Base-by-base conservation (phyloP, 2,113 vertebrate genomes). In the Micromys minutus region DNA sequence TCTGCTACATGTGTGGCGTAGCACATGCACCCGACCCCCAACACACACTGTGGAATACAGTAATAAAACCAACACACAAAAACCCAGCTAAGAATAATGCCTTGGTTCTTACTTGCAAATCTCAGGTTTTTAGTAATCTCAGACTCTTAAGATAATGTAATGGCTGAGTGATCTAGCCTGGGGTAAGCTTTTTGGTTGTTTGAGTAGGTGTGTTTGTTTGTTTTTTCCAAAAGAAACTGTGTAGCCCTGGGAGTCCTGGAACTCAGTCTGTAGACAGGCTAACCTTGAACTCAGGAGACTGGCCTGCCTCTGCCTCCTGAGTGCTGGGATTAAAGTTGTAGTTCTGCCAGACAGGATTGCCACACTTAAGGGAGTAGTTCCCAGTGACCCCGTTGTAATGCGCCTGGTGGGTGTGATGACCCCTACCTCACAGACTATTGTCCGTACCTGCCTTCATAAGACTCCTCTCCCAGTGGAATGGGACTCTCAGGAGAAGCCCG, bases 71-170 rank as follows among this genome's bases (percentile, higher is more conserved):
- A 22, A 81, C 22, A 59, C 57, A 59, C 52, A 65, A 29, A 80
- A 81, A 13, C 39, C 11, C 26, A 36, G 31, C 45, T 47, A 47
- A 42, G 52, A 86, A 16, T 31, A 91, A 12, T 42, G 21, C 26
- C 55, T 31, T 94, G 55, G 42, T 16, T 52, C 17, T 94, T 95
- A 67, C 67, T 93, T 61, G 12, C 59, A 91, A 88, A 69, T 80
- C 77, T 67, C 4, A 89, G 89, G 87, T 63, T 63, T 59, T 85
- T 12, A 74, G 75, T 93, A 45, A 71, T 67, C 4, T 63, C 88
- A 59, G 59, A 93, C 45, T 67, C 34, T 75, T 75, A 26, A 29
- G 42, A 16, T 63, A 42, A 31, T 31, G 36, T 4, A 75, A 69
- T 39, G 11, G 31, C 17, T 84, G 29, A 61, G 16, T 12, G 26